These are phyloP conservation scores for Muricea muricata DNA, from an alignment of 92 coral and sea anemone species.

Conservation along the genomic window DNA sequence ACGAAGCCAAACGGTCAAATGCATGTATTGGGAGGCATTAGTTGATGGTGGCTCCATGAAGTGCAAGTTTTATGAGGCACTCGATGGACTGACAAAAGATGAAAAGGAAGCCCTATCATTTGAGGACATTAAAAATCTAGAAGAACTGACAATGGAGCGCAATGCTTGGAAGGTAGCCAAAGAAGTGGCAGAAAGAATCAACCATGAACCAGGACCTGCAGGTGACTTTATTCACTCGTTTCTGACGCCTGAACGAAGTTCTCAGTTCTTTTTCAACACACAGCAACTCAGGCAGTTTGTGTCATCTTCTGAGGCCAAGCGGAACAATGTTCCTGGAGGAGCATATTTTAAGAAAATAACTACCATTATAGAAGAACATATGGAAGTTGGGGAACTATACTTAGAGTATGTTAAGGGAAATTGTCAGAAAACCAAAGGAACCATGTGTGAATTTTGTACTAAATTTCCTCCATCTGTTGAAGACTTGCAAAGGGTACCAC, in stretches of 20 bases:
- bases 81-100: constrained; percentile 46
- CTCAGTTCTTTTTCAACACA: constrained; percentile 55
- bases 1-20: constrained; percentile 70
- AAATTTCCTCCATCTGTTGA: neutral
- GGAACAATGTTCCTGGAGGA: neutral
- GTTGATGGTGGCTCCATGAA: constrained; percentile 55
- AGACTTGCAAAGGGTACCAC: neutral
- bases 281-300: neutral
- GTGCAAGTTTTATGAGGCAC: constrained; percentile 55
- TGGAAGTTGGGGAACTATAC: neutral
- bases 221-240: constrained; percentile 62
- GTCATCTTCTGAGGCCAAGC: constrained; percentile 35
- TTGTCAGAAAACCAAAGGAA: too few relatives aligned
- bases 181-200: constrained; percentile 54
- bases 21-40: constrained; percentile 67
- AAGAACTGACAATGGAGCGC: constrained; percentile 57
- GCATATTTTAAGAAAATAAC: constrained; percentile 37
- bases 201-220: constrained; percentile 48
- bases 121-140: constrained; percentile 52
- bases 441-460: neutral
- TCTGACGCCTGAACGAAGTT: constrained; percentile 44
- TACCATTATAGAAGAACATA: constrained; percentile 17
- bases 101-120: constrained; percentile 51
- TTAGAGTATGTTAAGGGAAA: too few relatives aligned
- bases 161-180: constrained; percentile 62